Percentiles rank a stretch among this genome's conserved stretches.
Conservation (phyloP, 2,113 vertebrate species). For the Nibea albiflora region DNA sequence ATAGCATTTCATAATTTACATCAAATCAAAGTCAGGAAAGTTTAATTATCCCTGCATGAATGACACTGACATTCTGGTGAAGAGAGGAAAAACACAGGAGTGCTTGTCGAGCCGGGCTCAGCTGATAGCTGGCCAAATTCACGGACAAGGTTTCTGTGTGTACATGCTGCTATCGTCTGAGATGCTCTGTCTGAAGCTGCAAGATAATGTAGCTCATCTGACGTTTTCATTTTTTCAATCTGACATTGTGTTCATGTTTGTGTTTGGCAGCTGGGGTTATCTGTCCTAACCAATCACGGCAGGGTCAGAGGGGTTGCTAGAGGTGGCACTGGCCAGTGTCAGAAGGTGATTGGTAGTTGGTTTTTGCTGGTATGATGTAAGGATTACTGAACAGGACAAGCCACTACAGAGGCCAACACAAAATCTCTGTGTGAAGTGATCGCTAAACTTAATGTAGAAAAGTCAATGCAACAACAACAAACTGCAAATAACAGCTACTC, state of each 20-base stretch:
- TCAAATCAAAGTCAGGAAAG: slow-evolving; percentile 15
- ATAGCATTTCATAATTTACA: slow-evolving; percentile 17
- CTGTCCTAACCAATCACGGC: neutral
- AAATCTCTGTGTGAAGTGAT: neutral
- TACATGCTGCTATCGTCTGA: neutral
- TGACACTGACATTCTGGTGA: neutral
- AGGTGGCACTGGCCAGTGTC: neutral
- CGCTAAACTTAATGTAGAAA: too few relatives aligned
- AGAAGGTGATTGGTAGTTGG: neutral
- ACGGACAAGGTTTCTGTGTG: neutral
- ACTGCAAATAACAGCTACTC: too few relatives aligned
- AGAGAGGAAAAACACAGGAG: too few relatives aligned
- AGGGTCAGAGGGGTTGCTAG: neutral
- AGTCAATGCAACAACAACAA: neutral
- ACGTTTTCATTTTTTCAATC: neutral
- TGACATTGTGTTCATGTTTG: neutral
- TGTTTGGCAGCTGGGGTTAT: neutral
- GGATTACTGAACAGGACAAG: neutral
- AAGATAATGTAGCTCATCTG: neutral
- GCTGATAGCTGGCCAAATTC: neutral
- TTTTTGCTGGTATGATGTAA: neutral
- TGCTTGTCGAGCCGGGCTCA: neutral
- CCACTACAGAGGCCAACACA: neutral
- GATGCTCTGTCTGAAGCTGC: neutral
- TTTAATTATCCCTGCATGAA: slow-evolving; percentile 18